These are phyloP conservation scores for Gymnoscopelus braueri DNA, from an alignment of 2,797 vertebrate species.

Conservation along the genomic window DNA sequence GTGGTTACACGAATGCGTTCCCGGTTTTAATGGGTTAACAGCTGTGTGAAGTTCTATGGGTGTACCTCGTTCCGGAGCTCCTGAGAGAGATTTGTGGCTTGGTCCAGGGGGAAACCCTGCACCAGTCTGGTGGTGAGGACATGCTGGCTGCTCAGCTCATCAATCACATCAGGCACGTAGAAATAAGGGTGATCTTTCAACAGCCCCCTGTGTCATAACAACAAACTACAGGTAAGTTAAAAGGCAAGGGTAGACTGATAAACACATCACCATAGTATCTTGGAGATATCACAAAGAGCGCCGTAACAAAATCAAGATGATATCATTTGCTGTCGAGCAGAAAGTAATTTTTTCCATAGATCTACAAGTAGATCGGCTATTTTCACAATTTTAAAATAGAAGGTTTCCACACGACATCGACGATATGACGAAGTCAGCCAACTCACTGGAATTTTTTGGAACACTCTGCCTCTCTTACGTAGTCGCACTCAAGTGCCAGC, in stretches of 20 bases:
- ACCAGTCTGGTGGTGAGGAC: slow-evolving; percentile 93
- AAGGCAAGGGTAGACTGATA: background rate
- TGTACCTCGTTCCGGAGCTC: slow-evolving; percentile 91
- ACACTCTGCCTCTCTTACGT: slow-evolving; percentile 90
- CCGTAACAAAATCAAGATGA: too few relatives aligned
- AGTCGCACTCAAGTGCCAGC: slow-evolving; percentile 94
- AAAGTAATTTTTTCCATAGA: too few relatives aligned
- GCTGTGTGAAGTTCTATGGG: slow-evolving; percentile 1
- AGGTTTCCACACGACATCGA: too few relatives aligned
- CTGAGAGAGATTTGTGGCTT: slow-evolving; percentile 87
- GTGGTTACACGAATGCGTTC: too few relatives aligned
- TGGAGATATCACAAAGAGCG: too few relatives aligned
- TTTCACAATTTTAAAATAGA: too few relatives aligned
- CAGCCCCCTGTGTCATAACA: slow-evolving; percentile 81
- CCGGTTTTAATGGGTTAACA: too few relatives aligned
- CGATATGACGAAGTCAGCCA: background rate
- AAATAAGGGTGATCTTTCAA: slow-evolving; percentile 92
- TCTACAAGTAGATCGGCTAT: too few relatives aligned
- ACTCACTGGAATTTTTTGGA: slow-evolving; percentile 90
- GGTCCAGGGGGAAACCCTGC: slow-evolving; percentile 92
- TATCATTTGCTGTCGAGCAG: too few relatives aligned
- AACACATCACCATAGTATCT: too few relatives aligned
- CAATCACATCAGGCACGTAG: slow-evolving; percentile 89
- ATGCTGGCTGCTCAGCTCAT: slow-evolving; percentile 87
- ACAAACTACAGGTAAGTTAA: slow-evolving; percentile 4